These are phyloP conservation scores for Callopanchax toddi DNA, from an alignment of 2,113 vertebrate species.

Conservation along the genomic window DNA sequence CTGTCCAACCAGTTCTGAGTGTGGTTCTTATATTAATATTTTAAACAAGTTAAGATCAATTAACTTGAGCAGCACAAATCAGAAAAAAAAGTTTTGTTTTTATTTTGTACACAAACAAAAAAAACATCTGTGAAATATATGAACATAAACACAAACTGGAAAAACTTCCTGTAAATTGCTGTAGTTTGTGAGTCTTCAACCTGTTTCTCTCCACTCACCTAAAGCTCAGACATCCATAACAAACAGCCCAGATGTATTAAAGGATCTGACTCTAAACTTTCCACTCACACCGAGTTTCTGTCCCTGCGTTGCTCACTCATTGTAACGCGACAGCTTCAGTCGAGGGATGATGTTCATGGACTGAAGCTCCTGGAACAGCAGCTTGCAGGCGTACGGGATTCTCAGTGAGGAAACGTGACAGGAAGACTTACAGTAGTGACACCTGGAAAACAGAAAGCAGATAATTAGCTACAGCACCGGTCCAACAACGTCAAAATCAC, in stretches of 20 bases:
- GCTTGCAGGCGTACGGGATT: constrained; percentile 97
- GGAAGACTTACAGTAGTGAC: constrained; percentile 97
- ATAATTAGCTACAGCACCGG: background rate
- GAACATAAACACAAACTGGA: constrained; percentile 19
- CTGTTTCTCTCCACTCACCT: background rate
- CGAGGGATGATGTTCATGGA: constrained; percentile 99
- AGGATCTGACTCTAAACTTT: constrained; percentile 8
- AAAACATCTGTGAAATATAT: background rate
- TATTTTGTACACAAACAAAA: constrained; percentile 72
- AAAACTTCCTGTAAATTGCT: too few relatives aligned
- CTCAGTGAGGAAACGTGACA: constrained; percentile 95
- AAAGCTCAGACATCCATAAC: background rate
- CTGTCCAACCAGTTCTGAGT: background rate
- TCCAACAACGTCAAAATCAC: too few relatives aligned
- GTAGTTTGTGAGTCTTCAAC: too few relatives aligned
- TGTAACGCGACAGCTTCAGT: constrained; percentile 94
- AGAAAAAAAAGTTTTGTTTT: constrained; percentile 41
- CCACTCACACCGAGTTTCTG: constrained; percentile 28
- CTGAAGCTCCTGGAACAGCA: constrained; percentile 97
- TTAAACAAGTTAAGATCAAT: background rate
- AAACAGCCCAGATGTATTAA: constrained; percentile 4
- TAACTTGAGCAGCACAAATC: constrained; percentile 32
- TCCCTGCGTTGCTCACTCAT: constrained; percentile 79
- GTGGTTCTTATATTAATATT: background rate
- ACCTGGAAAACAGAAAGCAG: constrained; percentile 79